Percentiles rank a stretch among this genome's conserved stretches.
phyloP scores from a whole-genome alignment of 2,797 vertebrate genomes.

The Enteromius radiatus region DNA sequence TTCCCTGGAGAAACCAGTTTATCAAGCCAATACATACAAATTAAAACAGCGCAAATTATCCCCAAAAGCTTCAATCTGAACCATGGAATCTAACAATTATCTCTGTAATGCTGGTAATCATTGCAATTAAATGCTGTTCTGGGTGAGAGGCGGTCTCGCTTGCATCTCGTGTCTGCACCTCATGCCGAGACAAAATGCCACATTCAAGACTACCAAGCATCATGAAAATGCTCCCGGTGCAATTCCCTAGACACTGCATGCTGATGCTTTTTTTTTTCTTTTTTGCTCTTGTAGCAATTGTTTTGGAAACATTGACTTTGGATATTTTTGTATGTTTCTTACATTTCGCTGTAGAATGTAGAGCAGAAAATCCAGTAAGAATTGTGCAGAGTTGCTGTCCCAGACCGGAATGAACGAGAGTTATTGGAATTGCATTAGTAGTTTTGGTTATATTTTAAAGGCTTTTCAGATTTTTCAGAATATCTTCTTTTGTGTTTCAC shows the following conservation, averaged over 20 bases:
- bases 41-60: slow-evolving; percentile 53
- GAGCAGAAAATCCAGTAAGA: background rate
- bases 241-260: background rate
- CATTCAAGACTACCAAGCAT: background rate
- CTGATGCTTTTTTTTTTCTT: too few species aligned
- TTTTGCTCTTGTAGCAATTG: background rate
- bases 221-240: background rate
- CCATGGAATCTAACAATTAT: slow-evolving; percentile 60
- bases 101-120: slow-evolving; percentile 57
- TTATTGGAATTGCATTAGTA: background rate
- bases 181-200: slow-evolving; percentile 24
- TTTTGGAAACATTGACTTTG: background rate
- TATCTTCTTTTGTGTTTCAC: background rate
- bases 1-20: slow-evolving; percentile 45
- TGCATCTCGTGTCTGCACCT: slow-evolving; percentile 27
- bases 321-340: background rate
- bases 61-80: slow-evolving; percentile 55
- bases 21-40: slow-evolving; percentile 52
- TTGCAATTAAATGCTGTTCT: slow-evolving; percentile 61
- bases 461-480: background rate
- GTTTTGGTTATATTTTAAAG: background rate
- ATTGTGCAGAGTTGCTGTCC: background rate
- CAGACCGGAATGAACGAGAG: background rate
- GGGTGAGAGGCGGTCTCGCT: slow-evolving; percentile 55
- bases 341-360: background rate